Evolutionary conservation across 1,140 invertebrate genomes (phyloP).

Genomic region (Drosophila orena): DNA sequence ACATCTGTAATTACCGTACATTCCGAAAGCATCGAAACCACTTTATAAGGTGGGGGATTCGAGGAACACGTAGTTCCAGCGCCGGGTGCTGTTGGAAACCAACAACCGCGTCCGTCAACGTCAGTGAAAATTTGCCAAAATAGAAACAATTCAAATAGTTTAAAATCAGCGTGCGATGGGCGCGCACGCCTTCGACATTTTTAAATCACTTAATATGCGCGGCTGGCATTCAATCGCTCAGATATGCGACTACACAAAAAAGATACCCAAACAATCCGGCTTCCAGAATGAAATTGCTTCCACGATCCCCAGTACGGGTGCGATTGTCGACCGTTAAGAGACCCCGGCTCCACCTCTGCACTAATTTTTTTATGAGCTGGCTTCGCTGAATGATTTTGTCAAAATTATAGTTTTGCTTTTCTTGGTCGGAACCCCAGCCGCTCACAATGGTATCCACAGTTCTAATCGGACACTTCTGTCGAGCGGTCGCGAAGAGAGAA

Average conservation of each 20-base stretch:
- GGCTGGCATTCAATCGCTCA: constrained; percentile 26
- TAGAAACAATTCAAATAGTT: constrained; percentile 30
- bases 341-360: constrained; percentile 6
- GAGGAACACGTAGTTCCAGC: constrained; percentile 19
- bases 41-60: neutral
- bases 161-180: constrained; percentile 25
- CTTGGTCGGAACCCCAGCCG: constrained; percentile 3
- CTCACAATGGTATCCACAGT: constrained; percentile 38
- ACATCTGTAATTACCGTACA: constrained; percentile 32
- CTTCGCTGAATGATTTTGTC: constrained; percentile 41
- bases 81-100: constrained; percentile 47
- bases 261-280: constrained; percentile 43
- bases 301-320: no score
- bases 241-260: neutral
- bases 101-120: constrained; percentile 71
- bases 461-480: constrained; percentile 41
- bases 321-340: no score
- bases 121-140: constrained; percentile 69
- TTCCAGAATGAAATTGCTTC: constrained; percentile 58
- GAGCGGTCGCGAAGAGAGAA: constrained; percentile 29
- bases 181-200: constrained; percentile 36
- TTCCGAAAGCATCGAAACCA: constrained; percentile 8
- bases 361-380: constrained; percentile 46
- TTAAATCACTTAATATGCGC: constrained; percentile 66
- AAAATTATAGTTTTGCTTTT: constrained; percentile 24